Evolutionary conservation across 30 jellyfish, hydroid and myxozoan genomes (phyloP).

Genomic region (Aurelia aurita complex sp. Pacific): DNA sequence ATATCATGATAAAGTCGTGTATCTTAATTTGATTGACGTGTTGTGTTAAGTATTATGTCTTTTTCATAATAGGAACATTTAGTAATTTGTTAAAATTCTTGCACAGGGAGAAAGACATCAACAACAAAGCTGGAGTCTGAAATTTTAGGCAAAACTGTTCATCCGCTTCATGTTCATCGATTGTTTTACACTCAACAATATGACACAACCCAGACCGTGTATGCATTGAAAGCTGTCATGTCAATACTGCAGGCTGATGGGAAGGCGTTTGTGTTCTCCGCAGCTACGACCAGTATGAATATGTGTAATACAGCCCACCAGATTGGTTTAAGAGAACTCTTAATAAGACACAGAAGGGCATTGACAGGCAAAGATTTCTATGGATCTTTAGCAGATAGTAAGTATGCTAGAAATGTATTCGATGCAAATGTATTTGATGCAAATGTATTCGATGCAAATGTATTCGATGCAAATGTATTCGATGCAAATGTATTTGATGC

Average conservation of each 20-base stretch:
- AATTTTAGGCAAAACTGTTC: conserved; percentile 38
- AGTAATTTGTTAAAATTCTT: too few species aligned
- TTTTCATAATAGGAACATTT: too few species aligned
- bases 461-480: too few species aligned
- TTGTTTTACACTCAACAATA: conserved; percentile 84
- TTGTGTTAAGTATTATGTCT: too few species aligned
- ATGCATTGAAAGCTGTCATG: conserved; percentile 66
- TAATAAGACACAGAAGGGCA: conserved; percentile 90
- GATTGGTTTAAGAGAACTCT: conserved; percentile 73
- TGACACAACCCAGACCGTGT: conserved; percentile 81
- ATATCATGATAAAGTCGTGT: too few species aligned
- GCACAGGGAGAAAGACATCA: too few species aligned
- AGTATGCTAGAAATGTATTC: neutral
- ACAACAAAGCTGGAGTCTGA: neutral
- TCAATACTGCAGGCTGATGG: conserved; percentile 76
- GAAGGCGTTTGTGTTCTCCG: conserved; percentile 85
- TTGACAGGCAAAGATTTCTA: conserved; percentile 87
- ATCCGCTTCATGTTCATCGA: conserved; percentile 86
- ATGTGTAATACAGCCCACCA: conserved; percentile 94
- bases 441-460: too few species aligned
- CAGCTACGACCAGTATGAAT: conserved; percentile 92
- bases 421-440: too few species aligned
- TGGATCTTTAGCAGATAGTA: conserved; percentile 93
- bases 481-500: too few species aligned
- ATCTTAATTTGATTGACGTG: too few species aligned